phyloP scores from a whole-genome alignment of 2,113 vertebrate genomes.

The Tylochromis polylepis region DNA sequence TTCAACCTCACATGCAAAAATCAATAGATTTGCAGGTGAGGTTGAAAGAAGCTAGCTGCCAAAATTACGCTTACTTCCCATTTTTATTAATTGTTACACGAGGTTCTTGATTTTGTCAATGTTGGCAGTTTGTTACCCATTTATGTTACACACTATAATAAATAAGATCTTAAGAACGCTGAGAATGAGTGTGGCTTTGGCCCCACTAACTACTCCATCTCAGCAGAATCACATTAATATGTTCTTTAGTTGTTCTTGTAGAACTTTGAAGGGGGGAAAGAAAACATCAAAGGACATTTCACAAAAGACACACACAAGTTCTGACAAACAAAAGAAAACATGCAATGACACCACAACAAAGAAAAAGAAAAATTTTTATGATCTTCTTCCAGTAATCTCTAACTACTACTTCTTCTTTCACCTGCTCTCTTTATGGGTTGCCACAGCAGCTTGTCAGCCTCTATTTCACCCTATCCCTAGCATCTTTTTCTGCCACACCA shows the following conservation, averaged over 20 bases:
- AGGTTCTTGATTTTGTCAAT: neutral
- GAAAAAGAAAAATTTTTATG: neutral
- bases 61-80: neutral
- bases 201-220: neutral
- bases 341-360: neutral
- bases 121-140: too few relatives aligned
- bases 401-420: neutral
- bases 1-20: rapidly evolving
- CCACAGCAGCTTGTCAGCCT: neutral
- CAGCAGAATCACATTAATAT: neutral
- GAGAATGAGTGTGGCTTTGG: neutral
- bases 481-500: neutral
- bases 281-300: neutral
- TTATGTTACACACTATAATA: too few relatives aligned
- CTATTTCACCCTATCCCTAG: neutral
- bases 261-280: neutral
- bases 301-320: neutral
- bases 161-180: too few relatives aligned
- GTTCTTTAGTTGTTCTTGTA: neutral
- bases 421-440: neutral
- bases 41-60: neutral
- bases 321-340: neutral
- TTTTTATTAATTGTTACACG: neutral
- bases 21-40: neutral
- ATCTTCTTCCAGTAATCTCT: neutral